phyloP scores from a whole-genome alignment of 2,797 vertebrate genomes.

The Helarctos malayanus region DNA sequence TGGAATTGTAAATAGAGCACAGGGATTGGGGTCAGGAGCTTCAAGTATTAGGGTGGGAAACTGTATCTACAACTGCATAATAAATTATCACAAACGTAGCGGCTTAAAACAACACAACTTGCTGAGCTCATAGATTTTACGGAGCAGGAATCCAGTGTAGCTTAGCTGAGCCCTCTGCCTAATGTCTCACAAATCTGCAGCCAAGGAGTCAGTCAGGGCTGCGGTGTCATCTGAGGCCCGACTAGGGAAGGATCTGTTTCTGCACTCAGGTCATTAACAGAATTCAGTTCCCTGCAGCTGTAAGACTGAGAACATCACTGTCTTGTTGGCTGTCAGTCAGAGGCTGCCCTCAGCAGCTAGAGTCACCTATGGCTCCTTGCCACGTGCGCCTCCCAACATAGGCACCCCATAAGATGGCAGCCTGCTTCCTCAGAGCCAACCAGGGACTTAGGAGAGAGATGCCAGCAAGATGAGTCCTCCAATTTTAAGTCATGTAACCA shows the following conservation, averaged over 20 bases:
- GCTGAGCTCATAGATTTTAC: not conserved
- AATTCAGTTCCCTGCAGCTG: not conserved
- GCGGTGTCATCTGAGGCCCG: not conserved
- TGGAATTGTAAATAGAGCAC: not conserved
- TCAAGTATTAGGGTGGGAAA: not conserved
- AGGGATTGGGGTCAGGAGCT: not conserved
- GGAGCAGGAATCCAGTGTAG: not conserved
- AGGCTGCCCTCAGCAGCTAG: not conserved
- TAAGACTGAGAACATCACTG: not conserved
- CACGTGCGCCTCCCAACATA: not conserved
- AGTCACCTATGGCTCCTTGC: not conserved
- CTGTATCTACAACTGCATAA: not conserved
- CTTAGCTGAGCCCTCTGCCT: not conserved
- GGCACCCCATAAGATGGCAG: not conserved
- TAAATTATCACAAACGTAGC: not conserved
- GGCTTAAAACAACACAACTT: not conserved
- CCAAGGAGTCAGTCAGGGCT: not conserved
- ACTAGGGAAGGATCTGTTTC: not conserved
- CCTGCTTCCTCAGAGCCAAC: conserved; percentile 7
- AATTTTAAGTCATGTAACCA: not conserved
- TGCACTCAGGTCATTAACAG: not conserved
- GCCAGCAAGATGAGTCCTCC: not conserved
- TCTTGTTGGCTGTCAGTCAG: not conserved
- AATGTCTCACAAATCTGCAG: not conserved
- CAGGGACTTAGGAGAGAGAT: not conserved